phyloP scores from a whole-genome alignment of 2,797 vertebrate species.

The Falco columbarius region DNA sequence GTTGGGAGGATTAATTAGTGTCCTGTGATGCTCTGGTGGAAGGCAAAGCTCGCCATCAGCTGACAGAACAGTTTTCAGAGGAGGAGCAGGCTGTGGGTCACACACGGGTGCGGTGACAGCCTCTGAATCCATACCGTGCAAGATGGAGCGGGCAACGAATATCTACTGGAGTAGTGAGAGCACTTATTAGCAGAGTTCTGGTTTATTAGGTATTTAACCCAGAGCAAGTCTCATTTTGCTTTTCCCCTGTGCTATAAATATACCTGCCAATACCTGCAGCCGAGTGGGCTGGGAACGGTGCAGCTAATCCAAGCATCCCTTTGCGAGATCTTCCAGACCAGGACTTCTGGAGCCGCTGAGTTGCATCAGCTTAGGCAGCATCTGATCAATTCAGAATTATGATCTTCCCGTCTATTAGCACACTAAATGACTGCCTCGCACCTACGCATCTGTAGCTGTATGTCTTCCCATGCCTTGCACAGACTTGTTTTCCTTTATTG shows the following conservation, averaged over 20 bases:
- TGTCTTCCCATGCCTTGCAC: neutral
- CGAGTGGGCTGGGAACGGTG: neutral
- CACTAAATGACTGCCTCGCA: neutral
- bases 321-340: neutral
- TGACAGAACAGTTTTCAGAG: neutral
- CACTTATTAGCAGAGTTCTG: neutral
- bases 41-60: neutral
- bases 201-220: neutral
- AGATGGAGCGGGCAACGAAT: neutral
- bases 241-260: neutral
- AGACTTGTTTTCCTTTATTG: neutral
- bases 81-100: neutral
- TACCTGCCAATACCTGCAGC: neutral
- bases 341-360: neutral
- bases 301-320: neutral
- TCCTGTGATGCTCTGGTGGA: neutral
- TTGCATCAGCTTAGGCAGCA: neutral
- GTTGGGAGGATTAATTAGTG: neutral
- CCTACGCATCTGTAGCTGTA: neutral
- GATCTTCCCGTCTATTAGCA: neutral
- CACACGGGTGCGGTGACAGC: rapidly evolving
- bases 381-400: constrained; percentile 21
- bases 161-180: neutral
- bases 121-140: neutral
- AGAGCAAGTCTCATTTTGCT: neutral